phyloP scores from a whole-genome alignment of 2,113 vertebrate species.

The Nothoprocta perdicaria region DNA sequence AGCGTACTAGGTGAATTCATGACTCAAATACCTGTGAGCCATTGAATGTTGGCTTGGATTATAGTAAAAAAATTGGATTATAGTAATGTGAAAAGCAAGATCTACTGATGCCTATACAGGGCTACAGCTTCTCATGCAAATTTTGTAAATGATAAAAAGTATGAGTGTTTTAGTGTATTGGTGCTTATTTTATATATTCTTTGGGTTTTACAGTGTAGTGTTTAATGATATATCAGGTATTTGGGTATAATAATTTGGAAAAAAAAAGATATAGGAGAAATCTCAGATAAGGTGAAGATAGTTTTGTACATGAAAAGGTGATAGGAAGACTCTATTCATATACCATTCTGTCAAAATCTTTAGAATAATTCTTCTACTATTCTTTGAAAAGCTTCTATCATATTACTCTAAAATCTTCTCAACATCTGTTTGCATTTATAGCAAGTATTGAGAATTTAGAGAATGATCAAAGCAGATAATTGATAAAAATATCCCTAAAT shows the following conservation, averaged over 20 bases:
- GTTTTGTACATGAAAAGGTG: neutral
- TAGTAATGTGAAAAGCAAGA: slow-evolving; percentile 49
- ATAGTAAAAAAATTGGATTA: slow-evolving; percentile 45
- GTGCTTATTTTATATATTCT: neutral
- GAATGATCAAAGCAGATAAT: neutral
- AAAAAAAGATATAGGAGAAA: neutral
- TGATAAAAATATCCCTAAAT: neutral
- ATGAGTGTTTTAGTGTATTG: neutral
- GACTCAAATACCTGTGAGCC: slow-evolving; percentile 48
- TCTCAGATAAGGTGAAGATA: neutral
- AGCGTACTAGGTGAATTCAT: slow-evolving; percentile 25
- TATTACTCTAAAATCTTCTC: neutral
- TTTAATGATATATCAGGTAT: neutral
- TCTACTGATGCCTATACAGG: slow-evolving; percentile 9
- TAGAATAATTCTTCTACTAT: neutral
- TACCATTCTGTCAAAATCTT: neutral
- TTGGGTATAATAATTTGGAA: neutral
- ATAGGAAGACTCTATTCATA: neutral
- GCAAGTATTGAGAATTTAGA: neutral
- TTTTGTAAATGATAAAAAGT: neutral
- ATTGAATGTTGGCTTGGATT: slow-evolving; percentile 65
- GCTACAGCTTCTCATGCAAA: neutral
- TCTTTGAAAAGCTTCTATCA: neutral
- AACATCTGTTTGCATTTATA: neutral
- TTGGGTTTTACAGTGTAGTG: neutral